Evolutionary conservation across 2,888 invertebrate genomes (phyloP).

Genomic region (Trypoxylon attenuatum): DNA sequence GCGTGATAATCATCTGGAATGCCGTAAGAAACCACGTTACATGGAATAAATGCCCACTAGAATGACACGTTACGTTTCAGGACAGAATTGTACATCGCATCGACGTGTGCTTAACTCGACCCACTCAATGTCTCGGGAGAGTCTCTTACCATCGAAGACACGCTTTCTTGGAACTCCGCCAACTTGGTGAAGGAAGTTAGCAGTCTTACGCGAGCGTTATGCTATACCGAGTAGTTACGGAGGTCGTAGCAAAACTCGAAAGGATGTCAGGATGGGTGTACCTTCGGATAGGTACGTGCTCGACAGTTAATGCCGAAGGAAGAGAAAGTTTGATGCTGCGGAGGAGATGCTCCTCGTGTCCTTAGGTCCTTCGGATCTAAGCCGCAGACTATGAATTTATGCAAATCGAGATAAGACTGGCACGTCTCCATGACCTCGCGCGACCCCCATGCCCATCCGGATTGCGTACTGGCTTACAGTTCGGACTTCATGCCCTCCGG

Average conservation of each 20-base stretch:
- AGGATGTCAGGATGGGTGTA: too few relatives aligned
- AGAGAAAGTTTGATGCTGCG: slow-evolving; percentile 18
- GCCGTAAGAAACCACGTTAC: background rate
- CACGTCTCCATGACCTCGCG: slow-evolving; percentile 59
- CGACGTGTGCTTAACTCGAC: too few relatives aligned
- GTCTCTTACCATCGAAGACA: too few relatives aligned
- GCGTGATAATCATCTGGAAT: background rate
- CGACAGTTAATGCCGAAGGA: slow-evolving; percentile 15
- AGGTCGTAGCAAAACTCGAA: too few relatives aligned
- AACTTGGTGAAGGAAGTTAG: too few relatives aligned
- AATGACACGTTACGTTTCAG: too few relatives aligned
- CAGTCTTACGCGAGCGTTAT: too few relatives aligned
- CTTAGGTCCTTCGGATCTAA: slow-evolving; percentile 62
- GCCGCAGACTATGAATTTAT: slow-evolving; percentile 73
- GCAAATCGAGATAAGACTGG: slow-evolving; percentile 73
- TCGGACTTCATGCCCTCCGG: slow-evolving; percentile 48
- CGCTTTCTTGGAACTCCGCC: too few relatives aligned
- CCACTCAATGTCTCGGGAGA: too few relatives aligned
- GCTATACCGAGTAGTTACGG: too few relatives aligned
- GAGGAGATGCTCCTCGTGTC: slow-evolving; percentile 53
- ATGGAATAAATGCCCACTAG: too few relatives aligned
- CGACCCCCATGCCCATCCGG: slow-evolving; percentile 30
- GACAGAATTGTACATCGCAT: too few relatives aligned
- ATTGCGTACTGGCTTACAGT: slow-evolving; percentile 55
- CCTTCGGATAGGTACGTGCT: background rate